Conservation (phyloP, 2,797 vertebrate genomes). For the Strix occidentalis region DNA sequence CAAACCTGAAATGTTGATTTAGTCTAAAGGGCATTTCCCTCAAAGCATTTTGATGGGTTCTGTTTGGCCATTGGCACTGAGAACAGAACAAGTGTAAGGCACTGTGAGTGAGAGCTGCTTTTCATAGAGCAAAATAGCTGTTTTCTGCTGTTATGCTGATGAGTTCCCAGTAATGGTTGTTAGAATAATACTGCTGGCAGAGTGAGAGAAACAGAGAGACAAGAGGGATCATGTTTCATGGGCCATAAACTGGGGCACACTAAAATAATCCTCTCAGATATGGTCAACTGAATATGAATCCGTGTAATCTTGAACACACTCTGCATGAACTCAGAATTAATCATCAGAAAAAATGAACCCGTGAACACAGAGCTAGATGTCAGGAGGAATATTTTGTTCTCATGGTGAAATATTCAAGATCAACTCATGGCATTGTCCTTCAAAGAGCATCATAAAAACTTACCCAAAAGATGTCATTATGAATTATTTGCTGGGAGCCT, state of each 20-base stretch:
- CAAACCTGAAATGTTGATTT: background rate
- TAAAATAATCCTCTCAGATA: slow-evolving; percentile 70
- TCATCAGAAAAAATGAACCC: slow-evolving; percentile 62
- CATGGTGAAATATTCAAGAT: slow-evolving; percentile 53
- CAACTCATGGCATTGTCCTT: background rate
- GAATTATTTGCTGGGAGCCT: slow-evolving; percentile 23
- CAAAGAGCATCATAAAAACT: slow-evolving; percentile 23
- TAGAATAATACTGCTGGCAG: slow-evolving; percentile 14
- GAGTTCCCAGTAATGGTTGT: background rate
- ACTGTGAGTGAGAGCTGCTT: background rate
- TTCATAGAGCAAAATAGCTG: background rate
- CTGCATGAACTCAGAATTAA: slow-evolving; percentile 66
- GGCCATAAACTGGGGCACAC: slow-evolving; percentile 64
- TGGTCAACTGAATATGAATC: slow-evolving; percentile 70
- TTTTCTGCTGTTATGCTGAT: background rate
- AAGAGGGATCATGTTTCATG: slow-evolving; percentile 56
- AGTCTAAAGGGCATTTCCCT: background rate
- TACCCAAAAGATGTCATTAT: background rate
- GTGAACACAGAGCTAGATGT: slow-evolving; percentile 38
- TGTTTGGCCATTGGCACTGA: background rate
- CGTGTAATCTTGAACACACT: slow-evolving; percentile 63
- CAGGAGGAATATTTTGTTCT: slow-evolving; percentile 49
- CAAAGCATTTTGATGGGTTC: background rate
- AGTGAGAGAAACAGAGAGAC: slow-evolving; percentile 1
- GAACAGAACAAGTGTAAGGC: background rate